Evolutionary conservation across 2,888 invertebrate species (phyloP).

Genomic region (Chelonus formosanus): DNA sequence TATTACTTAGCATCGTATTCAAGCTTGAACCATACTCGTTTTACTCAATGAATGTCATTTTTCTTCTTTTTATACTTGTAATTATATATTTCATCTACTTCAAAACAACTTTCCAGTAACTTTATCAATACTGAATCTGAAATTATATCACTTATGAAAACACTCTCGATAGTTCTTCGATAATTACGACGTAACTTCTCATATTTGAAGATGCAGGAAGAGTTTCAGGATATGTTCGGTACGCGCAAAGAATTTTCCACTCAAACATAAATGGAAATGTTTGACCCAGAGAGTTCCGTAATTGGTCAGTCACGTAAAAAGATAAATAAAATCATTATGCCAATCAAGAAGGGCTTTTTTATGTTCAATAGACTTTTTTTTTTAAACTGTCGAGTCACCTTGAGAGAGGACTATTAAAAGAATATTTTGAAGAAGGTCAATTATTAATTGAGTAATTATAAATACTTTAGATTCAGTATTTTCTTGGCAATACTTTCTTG

Average conservation of each 20-base stretch:
- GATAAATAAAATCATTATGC: conserved; percentile 3
- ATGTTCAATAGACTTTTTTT: background rate
- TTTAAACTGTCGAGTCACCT: background rate
- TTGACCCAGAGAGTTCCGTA: conserved; percentile 43
- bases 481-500: too few species aligned
- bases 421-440: too few species aligned
- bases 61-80: background rate
- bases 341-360: background rate
- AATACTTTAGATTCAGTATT: too few species aligned
- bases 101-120: too few species aligned
- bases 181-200: conserved; percentile 29
- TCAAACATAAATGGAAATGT: conserved; percentile 48
- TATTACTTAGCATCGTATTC: conserved; percentile 47
- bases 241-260: conserved; percentile 58
- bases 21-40: background rate
- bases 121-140: background rate
- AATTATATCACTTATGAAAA: background rate
- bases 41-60: background rate
- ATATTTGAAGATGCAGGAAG: conserved; percentile 44
- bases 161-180: background rate
- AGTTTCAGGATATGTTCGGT: conserved; percentile 53
- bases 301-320: conserved; percentile 33
- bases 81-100: background rate
- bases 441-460: too few species aligned
- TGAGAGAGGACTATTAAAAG: too few species aligned